Percentiles rank a stretch among this genome's conserved stretches.
Conservation (phyloP, 2,797 vertebrate species). For the Protonibea diacanthus region DNA sequence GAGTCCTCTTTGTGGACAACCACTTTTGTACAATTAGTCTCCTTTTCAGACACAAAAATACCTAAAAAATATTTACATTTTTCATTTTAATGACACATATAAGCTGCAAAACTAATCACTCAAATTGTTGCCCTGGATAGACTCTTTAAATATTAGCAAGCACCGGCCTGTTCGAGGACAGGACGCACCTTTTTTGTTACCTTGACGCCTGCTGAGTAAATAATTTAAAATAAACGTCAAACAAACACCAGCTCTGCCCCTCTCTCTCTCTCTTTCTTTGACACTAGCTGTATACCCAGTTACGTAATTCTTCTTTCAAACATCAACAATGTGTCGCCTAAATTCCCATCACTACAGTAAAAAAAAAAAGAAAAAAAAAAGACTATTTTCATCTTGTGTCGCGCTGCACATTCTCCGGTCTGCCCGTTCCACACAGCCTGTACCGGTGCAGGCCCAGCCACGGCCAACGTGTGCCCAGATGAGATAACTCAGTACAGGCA, state of each 20-base stretch:
- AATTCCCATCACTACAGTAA: conserved; percentile 3
- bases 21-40: not conserved
- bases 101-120: not conserved
- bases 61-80: not conserved
- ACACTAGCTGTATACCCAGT: not conserved
- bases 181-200: not conserved
- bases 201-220: not conserved
- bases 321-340: conserved; percentile 19
- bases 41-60: not conserved
- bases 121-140: not conserved
- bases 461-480: conserved; percentile 84
- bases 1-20: too few species aligned
- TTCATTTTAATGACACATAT: too few species aligned
- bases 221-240: not conserved
- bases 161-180: not conserved
- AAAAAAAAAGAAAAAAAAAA: not conserved
- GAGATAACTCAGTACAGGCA: conserved; percentile 84
- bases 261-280: not conserved
- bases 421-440: conserved; percentile 65
- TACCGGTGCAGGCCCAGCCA: conserved; percentile 68
- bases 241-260: not conserved
- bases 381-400: conserved; percentile 45
- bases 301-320: conserved; percentile 42
- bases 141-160: not conserved
- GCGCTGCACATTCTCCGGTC: conserved; percentile 55